Evolutionary conservation across 2,797 vertebrate genomes (phyloP).

Genomic region (Euthynnus affinis): DNA sequence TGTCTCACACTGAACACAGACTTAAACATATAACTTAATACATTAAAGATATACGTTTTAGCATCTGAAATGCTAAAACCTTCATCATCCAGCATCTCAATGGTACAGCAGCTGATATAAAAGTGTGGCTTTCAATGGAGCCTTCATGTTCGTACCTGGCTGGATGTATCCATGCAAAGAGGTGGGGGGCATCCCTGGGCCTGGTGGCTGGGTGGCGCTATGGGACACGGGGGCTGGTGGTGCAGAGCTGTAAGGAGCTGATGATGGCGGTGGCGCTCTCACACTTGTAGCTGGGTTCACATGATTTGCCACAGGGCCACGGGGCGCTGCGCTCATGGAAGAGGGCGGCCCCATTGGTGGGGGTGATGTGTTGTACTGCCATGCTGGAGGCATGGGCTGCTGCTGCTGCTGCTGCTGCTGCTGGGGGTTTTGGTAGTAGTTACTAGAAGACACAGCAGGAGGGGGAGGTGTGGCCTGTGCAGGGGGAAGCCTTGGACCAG

Average conservation of each 20-base stretch:
- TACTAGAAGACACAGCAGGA: conserved; percentile 81
- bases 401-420: conserved; percentile 57
- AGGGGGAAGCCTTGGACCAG: conserved; percentile 77
- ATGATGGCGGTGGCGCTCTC: conserved; percentile 64
- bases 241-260: conserved; percentile 79
- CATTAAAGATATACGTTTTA: too few relatives aligned
- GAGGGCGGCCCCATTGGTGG: conserved; percentile 69
- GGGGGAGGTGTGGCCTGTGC: conserved; percentile 85
- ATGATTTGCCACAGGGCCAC: conserved; percentile 82
- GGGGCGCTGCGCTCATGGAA: conserved; percentile 69
- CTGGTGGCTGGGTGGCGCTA: conserved; percentile 68
- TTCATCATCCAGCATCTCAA: neutral
- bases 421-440: conserved; percentile 83
- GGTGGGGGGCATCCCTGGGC: conserved; percentile 80
- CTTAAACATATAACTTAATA: too few relatives aligned
- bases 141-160: conserved; percentile 85
- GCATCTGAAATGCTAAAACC: too few relatives aligned
- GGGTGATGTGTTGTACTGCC: conserved; percentile 86
- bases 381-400: conserved; percentile 80
- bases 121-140: neutral
- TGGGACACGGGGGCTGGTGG: conserved; percentile 81
- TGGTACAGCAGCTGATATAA: neutral
- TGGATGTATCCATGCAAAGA: conserved; percentile 88
- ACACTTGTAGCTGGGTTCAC: conserved; percentile 73
- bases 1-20: too few relatives aligned